These are phyloP conservation scores for Stylophora pistillata DNA, from an alignment of 64 coral and sea anemone species.

Conservation along the genomic window DNA sequence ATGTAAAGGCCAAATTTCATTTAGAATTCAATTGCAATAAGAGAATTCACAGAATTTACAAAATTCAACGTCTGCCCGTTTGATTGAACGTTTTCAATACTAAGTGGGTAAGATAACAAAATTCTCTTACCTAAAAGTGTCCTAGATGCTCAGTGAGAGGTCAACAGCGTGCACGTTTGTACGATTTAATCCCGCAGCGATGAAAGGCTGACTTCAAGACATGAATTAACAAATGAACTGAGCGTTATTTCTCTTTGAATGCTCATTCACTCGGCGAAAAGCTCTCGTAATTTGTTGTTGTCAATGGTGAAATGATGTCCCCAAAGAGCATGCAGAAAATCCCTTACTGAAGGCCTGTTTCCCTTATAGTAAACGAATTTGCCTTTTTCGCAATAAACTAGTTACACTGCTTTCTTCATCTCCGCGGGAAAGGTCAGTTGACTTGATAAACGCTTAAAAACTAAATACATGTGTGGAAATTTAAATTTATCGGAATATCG, in stretches of 20 bases:
- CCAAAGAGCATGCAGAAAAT: slow-evolving; percentile 2
- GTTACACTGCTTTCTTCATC: neutral
- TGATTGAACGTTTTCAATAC: neutral
- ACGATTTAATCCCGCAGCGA: neutral
- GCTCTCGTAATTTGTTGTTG: slow-evolving; percentile 19
- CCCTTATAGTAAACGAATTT: neutral
- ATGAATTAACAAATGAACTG: neutral
- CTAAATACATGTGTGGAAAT: too few species aligned
- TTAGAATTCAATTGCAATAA: neutral
- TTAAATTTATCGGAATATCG: too few species aligned
- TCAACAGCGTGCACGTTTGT: neutral
- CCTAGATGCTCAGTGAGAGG: neutral
- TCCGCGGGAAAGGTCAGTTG: neutral
- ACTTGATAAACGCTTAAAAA: too few species aligned
- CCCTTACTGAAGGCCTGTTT: neutral
- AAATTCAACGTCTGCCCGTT: neutral
- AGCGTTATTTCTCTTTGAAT: neutral
- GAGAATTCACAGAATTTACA: neutral
- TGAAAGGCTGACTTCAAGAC: neutral
- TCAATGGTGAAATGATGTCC: slow-evolving; percentile 11
- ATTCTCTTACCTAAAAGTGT: neutral
- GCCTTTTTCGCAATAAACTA: neutral
- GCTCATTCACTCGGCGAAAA: neutral
- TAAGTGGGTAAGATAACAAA: neutral
- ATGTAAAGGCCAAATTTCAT: too few species aligned